Evolutionary conservation across 2,797 vertebrate species (phyloP).

Genomic region (Myotis planiceps): DNA sequence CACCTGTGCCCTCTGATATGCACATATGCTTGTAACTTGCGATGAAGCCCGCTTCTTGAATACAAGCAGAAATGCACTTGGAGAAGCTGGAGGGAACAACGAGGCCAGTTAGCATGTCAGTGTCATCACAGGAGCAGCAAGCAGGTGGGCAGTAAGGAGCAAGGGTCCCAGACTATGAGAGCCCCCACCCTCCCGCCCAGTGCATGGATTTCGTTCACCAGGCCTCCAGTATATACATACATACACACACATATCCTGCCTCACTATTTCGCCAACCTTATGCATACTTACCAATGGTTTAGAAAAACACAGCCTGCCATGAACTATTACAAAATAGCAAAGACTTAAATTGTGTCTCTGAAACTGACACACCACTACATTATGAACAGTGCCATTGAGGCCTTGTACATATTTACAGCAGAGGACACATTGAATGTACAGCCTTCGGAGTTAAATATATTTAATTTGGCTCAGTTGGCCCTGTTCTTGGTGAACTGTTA

Average conservation of each 20-base stretch:
- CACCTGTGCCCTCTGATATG: not conserved
- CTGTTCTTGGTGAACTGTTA: conserved; percentile 87
- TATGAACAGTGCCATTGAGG: conserved; percentile 78
- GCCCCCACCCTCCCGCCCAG: too few relatives aligned
- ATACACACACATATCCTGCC: conserved; percentile 20
- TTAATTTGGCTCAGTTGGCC: conserved; percentile 85
- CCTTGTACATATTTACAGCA: conserved; percentile 76
- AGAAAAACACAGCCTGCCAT: conserved; percentile 79
- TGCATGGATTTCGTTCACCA: too few relatives aligned
- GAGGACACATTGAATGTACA: conserved; percentile 80
- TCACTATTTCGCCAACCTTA: conserved; percentile 67
- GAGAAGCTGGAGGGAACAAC: not conserved
- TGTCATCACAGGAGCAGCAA: not conserved
- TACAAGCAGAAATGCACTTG: not conserved
- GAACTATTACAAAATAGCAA: conserved; percentile 74
- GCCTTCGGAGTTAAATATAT: conserved; percentile 84
- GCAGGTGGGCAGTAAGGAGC: too few relatives aligned
- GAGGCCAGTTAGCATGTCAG: not conserved
- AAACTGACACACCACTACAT: conserved; percentile 73
- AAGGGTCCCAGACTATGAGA: too few relatives aligned
- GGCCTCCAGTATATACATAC: not conserved
- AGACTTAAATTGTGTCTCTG: conserved; percentile 78
- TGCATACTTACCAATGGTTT: conserved; percentile 70
- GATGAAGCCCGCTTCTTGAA: not conserved
- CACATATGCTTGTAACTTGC: not conserved